Evolutionary conservation across 2,113 vertebrate species (phyloP).

Genomic region (Lepisosteus osseus): DNA sequence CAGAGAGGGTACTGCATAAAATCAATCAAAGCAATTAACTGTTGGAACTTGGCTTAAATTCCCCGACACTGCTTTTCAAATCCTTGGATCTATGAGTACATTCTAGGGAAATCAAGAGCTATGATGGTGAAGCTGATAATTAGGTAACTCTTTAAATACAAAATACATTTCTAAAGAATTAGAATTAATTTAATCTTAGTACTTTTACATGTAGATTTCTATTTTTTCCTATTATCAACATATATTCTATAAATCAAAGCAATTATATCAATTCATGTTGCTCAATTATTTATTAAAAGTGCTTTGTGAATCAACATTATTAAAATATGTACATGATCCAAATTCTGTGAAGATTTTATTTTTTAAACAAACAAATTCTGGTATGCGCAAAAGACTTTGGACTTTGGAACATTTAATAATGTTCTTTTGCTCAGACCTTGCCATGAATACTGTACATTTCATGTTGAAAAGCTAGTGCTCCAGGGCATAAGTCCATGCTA

Average conservation of each 20-base stretch:
- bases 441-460: background rate
- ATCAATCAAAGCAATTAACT: constrained; percentile 41
- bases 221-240: too few species aligned
- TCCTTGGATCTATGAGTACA: constrained; percentile 6
- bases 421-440: background rate
- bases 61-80: constrained; percentile 21
- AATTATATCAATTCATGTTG: background rate
- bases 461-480: background rate
- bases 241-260: too few species aligned
- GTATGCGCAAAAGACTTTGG: too few species aligned
- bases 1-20: constrained; percentile 40
- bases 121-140: constrained; percentile 18
- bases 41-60: constrained; percentile 22
- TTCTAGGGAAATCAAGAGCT: constrained; percentile 22
- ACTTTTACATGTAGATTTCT: too few species aligned
- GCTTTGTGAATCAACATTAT: background rate
- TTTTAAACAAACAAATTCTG: too few species aligned
- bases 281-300: background rate
- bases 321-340: background rate
- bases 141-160: constrained; percentile 20
- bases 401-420: too few species aligned
- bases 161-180: constrained; percentile 5
- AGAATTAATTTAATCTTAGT: background rate
- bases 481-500: background rate
- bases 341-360: too few species aligned